Evolutionary conservation across 92 coral and sea anemone genomes (phyloP).

Genomic region (Micromussa lordhowensis): DNA sequence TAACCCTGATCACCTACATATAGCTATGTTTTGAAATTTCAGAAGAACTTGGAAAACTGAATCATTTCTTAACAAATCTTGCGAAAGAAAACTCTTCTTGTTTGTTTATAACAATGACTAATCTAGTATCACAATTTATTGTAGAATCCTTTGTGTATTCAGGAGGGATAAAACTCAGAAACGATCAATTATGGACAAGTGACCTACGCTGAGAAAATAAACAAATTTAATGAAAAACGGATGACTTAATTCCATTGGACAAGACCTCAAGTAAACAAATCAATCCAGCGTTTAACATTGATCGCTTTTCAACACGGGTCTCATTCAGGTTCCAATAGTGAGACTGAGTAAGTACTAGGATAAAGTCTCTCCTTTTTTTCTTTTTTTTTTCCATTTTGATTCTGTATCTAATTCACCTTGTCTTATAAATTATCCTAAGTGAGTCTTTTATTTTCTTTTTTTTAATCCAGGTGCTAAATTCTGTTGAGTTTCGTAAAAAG

Average conservation of each 20-base stretch:
- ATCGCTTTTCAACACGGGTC: not conserved
- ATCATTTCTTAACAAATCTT: not conserved
- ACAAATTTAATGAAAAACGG: not conserved
- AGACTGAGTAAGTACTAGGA: not conserved
- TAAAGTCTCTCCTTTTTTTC: too few relatives aligned
- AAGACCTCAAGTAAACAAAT: not conserved
- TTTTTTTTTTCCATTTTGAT: not conserved
- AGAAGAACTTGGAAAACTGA: not conserved
- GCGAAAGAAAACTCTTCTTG: not conserved
- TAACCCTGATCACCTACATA: not conserved
- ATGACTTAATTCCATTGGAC: not conserved
- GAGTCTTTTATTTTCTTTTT: too few relatives aligned
- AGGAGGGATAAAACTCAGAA: not conserved
- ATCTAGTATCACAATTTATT: not conserved
- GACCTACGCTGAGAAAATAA: not conserved
- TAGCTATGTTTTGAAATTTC: too few relatives aligned
- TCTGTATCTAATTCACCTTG: not conserved
- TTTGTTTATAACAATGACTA: too few relatives aligned
- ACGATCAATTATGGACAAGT: not conserved
- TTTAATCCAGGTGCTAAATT: not conserved
- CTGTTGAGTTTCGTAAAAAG: not conserved
- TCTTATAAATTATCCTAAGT: not conserved
- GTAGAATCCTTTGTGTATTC: too few relatives aligned
- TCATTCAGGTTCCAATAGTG: not conserved
- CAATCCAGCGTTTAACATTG: not conserved